These are phyloP conservation scores for Bugulina stolonifera DNA, from an alignment of 2,888 invertebrate genomes.

Conservation along the genomic window DNA sequence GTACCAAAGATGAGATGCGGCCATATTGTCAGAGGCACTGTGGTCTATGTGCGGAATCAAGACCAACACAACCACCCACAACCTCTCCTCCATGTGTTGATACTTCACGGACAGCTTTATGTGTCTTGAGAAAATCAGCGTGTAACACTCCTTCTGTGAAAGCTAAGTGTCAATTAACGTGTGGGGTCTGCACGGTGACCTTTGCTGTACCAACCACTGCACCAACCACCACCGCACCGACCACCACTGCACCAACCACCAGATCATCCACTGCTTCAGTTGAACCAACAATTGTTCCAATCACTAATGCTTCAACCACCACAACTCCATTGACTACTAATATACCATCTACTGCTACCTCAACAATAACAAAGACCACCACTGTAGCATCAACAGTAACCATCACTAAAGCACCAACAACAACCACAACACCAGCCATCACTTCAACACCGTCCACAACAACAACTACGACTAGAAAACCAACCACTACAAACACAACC, in stretches of 20 bases:
- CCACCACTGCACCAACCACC: not conserved
- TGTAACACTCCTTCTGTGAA: too few relatives aligned
- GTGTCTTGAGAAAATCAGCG: too few relatives aligned
- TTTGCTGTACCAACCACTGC: not conserved
- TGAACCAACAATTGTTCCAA: not conserved
- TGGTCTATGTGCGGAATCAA: not conserved
- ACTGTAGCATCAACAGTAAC: too few relatives aligned
- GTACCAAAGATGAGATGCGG: not conserved
- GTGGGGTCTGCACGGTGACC: too few relatives aligned
- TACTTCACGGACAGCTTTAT: not conserved
- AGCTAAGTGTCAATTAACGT: not conserved
- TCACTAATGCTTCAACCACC: not conserved
- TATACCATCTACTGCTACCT: not conserved
- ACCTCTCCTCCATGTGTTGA: not conserved
- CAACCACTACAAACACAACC: not conserved
- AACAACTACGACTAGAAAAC: not conserved
- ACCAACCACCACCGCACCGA: not conserved
- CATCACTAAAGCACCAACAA: too few relatives aligned
- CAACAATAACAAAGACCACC: not conserved
- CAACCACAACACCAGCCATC: not conserved
- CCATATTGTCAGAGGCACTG: conserved; percentile 13
- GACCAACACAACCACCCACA: not conserved
- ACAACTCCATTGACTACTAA: not conserved
- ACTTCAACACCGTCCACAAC: not conserved
- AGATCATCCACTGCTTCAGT: not conserved